Evolutionary conservation across 2,113 vertebrate genomes (phyloP), one percentile per base, ranked within the genome.

Genomic region (Pelvicachromis taeniatus): DNA sequence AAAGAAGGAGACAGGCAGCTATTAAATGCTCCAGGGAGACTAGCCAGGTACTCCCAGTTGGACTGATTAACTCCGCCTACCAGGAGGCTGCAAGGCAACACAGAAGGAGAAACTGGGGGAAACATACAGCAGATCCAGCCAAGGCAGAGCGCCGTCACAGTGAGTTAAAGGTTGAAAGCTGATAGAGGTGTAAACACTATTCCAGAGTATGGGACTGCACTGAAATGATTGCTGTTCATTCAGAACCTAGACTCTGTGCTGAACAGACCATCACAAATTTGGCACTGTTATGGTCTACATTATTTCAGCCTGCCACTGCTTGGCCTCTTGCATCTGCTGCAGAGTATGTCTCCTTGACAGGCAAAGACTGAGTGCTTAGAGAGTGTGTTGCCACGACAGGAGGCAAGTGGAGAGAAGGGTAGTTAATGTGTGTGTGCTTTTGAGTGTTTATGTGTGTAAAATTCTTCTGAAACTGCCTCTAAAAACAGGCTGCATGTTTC

Each of bases 251-350:
- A 81, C 53, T 77, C 26, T 50, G 48, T 50, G 58, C 82, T 83
- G 68, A 84, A 59, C 17, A 48, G 17, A 40, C 48, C 65, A 78
- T 89, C 65, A 52, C 54, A 26, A 53, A 65, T 59, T 85, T 85
- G 75, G 68, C 31, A 81, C 61, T n/a, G 2, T 80, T 45, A 73
- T 65, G 80, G 82, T 83, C 21, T 42, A 77, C 86, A 90, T 89
- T 87, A 88, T 86, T 81, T 88, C 78, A 85, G 68, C 70, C 45
- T 58, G 91, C 50, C 59, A 35, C 81, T 78, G 61, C 19, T 85
- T 83, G 84, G 83, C 78, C 79, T 88, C 80, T 54, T 85, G 70
- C 73, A 68, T 88, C 77, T 79, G 78, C 73, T 50, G 52, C 52
- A 48, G 35, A 87, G 81, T 59, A 31, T 16, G 52, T 65, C 53